A percentile compares a stretch with the other conserved stretches of the same genome.
These are phyloP conservation scores for Dinothrombium tinctorium DNA, from an alignment of 1,140 invertebrate genomes.

Conservation along the genomic window DNA sequence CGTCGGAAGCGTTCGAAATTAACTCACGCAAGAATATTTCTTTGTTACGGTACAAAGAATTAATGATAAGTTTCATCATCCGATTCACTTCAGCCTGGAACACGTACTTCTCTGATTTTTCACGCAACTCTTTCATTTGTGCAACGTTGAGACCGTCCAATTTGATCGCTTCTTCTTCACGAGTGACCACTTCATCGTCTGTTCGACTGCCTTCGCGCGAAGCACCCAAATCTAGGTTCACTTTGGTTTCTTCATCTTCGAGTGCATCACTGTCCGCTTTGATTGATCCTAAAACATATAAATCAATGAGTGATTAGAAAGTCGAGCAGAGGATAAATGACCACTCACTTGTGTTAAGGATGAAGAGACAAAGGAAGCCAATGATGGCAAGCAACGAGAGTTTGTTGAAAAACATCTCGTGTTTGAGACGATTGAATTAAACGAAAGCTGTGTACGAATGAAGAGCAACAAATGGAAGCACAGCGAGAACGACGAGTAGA, in stretches of 20 bases:
- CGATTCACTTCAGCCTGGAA: slow-evolving; percentile 92
- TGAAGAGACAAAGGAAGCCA: too few relatives aligned
- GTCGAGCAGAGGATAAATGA: too few relatives aligned
- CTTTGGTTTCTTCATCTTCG: slow-evolving; percentile 14
- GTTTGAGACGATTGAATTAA: too few relatives aligned
- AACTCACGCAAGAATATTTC: slow-evolving; percentile 97
- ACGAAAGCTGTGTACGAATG: too few relatives aligned
- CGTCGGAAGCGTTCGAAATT: slow-evolving; percentile 51
- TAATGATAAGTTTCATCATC: slow-evolving; percentile 95
- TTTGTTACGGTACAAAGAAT: slow-evolving; percentile 99
- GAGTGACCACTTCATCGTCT: slow-evolving; percentile 39
- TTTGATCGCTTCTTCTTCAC: slow-evolving; percentile 91
- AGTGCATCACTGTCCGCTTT: background rate
- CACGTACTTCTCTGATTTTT: slow-evolving; percentile 33
- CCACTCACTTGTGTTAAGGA: slow-evolving; percentile 4
- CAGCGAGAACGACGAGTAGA: too few relatives aligned
- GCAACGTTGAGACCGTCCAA: slow-evolving; percentile 82
- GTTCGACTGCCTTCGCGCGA: slow-evolving; percentile 63
- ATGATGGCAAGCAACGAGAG: too few relatives aligned
- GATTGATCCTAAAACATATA: too few relatives aligned
- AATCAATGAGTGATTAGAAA: too few relatives aligned
- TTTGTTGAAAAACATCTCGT: too few relatives aligned
- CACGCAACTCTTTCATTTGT: slow-evolving; percentile 63
- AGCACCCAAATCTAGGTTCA: slow-evolving; percentile 48
- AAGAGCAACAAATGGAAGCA: too few relatives aligned